Percentiles rank a stretch among this genome's conserved stretches.
Conservation (phyloP, 2,113 vertebrate genomes). For the Oreochromis spilurus region DNA sequence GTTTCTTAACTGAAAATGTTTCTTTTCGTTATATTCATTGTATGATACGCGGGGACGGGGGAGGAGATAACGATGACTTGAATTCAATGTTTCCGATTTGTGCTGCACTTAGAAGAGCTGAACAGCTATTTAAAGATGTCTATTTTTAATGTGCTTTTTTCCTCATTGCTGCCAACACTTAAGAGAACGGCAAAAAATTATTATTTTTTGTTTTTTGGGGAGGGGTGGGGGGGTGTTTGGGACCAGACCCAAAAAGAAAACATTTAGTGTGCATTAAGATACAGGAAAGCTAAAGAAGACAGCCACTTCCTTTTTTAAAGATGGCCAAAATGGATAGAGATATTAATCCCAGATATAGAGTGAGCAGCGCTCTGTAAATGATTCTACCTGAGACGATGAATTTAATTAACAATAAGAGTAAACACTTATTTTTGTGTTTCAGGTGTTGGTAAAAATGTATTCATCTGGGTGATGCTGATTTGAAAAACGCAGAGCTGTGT, state of each 20-base stretch:
- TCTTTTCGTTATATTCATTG: conserved; percentile 73
- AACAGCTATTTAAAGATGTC: conserved; percentile 79
- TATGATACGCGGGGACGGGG: conserved; percentile 66
- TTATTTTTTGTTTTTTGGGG: neutral
- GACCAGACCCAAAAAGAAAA: conserved; percentile 34
- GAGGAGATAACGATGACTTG: conserved; percentile 84
- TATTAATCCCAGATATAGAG: neutral
- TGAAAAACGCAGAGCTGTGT: conserved; percentile 3
- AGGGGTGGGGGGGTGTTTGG: conserved; percentile 2
- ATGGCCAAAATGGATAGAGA: neutral
- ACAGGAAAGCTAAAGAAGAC: neutral
- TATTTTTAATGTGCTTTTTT: conserved; percentile 81
- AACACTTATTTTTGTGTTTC: conserved; percentile 29
- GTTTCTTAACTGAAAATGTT: conserved; percentile 78
- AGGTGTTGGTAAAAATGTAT: conserved; percentile 42
- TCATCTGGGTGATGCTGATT: conserved; percentile 24
- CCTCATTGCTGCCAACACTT: conserved; percentile 77
- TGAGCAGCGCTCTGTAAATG: neutral
- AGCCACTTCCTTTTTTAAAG: neutral
- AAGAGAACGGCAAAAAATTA: conserved; percentile 5
- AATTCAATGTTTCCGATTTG: conserved; percentile 76
- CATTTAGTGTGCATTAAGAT: neutral
- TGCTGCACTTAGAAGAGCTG: conserved; percentile 84
- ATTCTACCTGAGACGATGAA: neutral
- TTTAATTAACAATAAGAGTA: neutral